Base-by-base conservation (phyloP, 2,888 invertebrate genomes). In the Pycnomerus fuliginosus region DNA sequence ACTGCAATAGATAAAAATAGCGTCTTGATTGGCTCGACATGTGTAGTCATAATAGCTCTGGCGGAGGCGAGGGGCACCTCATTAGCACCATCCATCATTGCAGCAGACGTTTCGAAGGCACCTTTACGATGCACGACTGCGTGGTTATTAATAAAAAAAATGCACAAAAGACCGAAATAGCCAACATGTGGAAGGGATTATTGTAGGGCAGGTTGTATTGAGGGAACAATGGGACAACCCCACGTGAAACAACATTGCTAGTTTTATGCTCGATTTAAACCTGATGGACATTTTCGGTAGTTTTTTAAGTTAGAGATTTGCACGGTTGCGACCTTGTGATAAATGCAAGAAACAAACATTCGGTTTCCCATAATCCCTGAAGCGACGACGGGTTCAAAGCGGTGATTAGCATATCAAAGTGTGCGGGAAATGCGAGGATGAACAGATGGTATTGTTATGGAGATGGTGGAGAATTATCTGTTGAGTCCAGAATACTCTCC, bases 41-140 rank as follows among this genome's bases (percentile, higher is more conserved):
- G 56, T 62, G 61, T 61, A 60, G 53, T 64, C 61, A 64, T 64
- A 67, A 65, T 65, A 63, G 62, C 61, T 56, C 53, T 55, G 55
- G 59, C 60, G 44, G 51, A 50, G 52, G 50, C 44, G 40, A 43
- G 55, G 53, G 53, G 54, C 58, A 62, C 56, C 68, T 68, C 67
- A 68, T 68, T 68, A 68, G 62, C 63, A 60, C 62, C 68, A 68
- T 68, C 68, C 63, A 68, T 68, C 68, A 68, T 66, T 65, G 58
- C 56, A 54, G 40, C 23, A 44, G 50, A 49, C 50, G 46, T 56
- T 44, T 25, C n/a, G n/a, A n/a, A n/a, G n/a, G n/a, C n/a, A n/a
- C n/a, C n/a, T n/a, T n/a, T n/a, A n/a, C n/a, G n/a, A n/a, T n/a
- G n/a, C n/a, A n/a, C n/a, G n/a, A n/a, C n/a, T n/a, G n/a, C n/a